A percentile compares a stretch with the other conserved stretches of the same genome.
Evolutionary conservation across 2,797 vertebrate species (phyloP).

Genomic region (Hemibagrus guttatus): DNA sequence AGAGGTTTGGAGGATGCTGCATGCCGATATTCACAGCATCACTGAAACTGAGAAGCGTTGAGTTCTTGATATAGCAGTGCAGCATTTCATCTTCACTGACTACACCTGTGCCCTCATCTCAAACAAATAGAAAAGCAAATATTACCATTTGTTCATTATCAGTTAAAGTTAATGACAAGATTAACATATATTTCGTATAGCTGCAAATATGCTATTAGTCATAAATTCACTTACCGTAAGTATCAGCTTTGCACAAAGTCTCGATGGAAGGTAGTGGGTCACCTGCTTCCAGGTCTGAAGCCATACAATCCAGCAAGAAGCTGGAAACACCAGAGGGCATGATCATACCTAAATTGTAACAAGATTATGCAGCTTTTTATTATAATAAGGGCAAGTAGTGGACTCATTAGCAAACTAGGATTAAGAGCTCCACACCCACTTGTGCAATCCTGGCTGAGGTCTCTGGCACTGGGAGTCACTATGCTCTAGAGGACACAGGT

Average conservation of each 20-base stretch:
- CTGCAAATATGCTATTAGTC: not conserved
- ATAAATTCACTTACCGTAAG: conserved; percentile 63
- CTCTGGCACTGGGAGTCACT: conserved; percentile 46
- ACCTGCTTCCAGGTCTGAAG: conserved; percentile 58
- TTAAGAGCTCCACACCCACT: conserved; percentile 34
- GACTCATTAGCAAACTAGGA: not conserved
- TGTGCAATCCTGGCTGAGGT: conserved; percentile 60
- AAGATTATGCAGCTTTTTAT: conserved; percentile 10
- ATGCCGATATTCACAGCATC: conserved; percentile 75
- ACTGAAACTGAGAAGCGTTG: conserved; percentile 85
- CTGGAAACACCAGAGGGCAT: conserved; percentile 70
- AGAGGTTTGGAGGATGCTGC: conserved; percentile 76
- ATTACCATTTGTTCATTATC: not conserved
- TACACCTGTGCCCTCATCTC: conserved; percentile 48
- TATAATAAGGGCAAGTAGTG: not conserved
- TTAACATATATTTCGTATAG: not conserved
- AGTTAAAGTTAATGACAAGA: not conserved
- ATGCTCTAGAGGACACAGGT: conserved; percentile 64
- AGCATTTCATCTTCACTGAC: conserved; percentile 44
- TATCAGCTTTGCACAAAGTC: conserved; percentile 75
- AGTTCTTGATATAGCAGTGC: conserved; percentile 75
- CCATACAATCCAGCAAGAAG: conserved; percentile 67
- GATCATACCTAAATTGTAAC: conserved; percentile 65
- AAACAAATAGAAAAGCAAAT: not conserved
- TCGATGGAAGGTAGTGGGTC: conserved; percentile 78